Percentiles rank a stretch among this genome's conserved stretches.
These are phyloP conservation scores for Taphrorychus bicolor DNA, from an alignment of 2,888 invertebrate species.

Conservation along the genomic window DNA sequence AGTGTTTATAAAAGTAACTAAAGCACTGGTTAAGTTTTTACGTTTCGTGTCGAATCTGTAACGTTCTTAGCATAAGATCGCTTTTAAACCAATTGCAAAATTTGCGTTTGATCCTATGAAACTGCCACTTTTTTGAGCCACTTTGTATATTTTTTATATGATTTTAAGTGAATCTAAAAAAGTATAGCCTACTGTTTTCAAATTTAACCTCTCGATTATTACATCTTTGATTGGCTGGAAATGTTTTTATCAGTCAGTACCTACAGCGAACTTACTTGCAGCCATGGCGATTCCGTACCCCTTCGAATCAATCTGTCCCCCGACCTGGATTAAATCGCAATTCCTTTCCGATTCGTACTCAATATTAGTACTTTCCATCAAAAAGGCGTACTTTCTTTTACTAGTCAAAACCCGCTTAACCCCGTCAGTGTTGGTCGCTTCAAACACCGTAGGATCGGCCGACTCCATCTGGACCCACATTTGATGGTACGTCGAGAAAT, in stretches of 20 bases:
- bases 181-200: too few species aligned
- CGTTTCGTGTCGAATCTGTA: too few species aligned
- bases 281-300: conserved; percentile 95
- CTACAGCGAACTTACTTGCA: conserved; percentile 70
- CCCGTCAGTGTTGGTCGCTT: conserved; percentile 83
- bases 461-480: conserved; percentile 95
- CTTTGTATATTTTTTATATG: too few species aligned
- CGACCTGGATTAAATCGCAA: conserved; percentile 85
- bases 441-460: conserved; percentile 82
- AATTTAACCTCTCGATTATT: too few species aligned
- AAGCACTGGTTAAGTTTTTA: too few species aligned
- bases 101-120: too few species aligned
- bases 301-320: conserved; percentile 81
- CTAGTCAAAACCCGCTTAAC: conserved; percentile 82
- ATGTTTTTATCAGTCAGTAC: background rate
- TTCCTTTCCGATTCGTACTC: conserved; percentile 90
- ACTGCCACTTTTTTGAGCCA: too few species aligned
- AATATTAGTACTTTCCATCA: conserved; percentile 95
- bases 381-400: conserved; percentile 86
- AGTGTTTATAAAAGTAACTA: too few species aligned
- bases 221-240: too few species aligned
- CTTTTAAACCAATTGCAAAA: too few species aligned
- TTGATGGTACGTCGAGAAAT: conserved; percentile 85
- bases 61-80: too few species aligned
- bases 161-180: too few species aligned